phyloP scores from a whole-genome alignment of 1,140 invertebrate genomes.

The Drosophila asahinai region DNA sequence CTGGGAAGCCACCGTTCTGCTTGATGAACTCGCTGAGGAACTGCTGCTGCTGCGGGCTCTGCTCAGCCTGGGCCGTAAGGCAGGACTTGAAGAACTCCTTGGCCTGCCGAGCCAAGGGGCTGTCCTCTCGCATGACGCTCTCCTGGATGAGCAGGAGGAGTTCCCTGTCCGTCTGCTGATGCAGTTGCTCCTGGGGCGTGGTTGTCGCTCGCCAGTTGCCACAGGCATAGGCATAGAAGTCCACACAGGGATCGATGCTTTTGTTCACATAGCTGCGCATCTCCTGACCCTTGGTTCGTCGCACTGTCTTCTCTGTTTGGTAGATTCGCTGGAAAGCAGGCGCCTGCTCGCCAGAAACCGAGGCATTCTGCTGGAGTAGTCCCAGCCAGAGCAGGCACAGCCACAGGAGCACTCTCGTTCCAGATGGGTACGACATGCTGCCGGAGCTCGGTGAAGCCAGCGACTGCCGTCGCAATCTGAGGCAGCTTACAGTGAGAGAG shows the following conservation, averaged over 20 bases:
- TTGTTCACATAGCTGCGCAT: constrained; percentile 92
- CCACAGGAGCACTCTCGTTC: constrained; percentile 5
- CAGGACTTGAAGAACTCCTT: constrained; percentile 94
- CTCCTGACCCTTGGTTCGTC: constrained; percentile 85
- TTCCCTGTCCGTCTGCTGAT: constrained; percentile 90
- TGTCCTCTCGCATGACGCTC: constrained; percentile 54
- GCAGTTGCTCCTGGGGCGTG: constrained; percentile 90
- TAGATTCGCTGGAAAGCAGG: constrained; percentile 80
- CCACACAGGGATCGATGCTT: constrained; percentile 92
- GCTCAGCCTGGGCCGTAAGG: constrained; percentile 91
- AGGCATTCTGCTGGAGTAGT: not conserved
- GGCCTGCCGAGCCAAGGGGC: constrained; percentile 86
- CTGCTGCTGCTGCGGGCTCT: constrained; percentile 92
- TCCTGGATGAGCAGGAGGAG: constrained; percentile 89
- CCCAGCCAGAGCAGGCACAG: constrained; percentile 21
- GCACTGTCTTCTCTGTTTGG: constrained; percentile 78
- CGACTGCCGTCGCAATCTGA: constrained; percentile 27
- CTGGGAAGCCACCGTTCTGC: constrained; percentile 76
- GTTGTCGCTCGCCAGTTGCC: constrained; percentile 88
- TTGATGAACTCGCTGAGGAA: constrained; percentile 88
- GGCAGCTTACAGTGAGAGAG: not conserved
- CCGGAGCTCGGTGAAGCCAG: constrained; percentile 41
- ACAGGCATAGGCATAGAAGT: constrained; percentile 91
- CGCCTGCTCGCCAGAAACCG: not conserved
- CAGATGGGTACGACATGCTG: constrained; percentile 53